Evolutionary conservation across 1,140 invertebrate genomes (phyloP), one percentile per base, ranked within the genome.

Genomic region (Piezodorus guildinii): DNA sequence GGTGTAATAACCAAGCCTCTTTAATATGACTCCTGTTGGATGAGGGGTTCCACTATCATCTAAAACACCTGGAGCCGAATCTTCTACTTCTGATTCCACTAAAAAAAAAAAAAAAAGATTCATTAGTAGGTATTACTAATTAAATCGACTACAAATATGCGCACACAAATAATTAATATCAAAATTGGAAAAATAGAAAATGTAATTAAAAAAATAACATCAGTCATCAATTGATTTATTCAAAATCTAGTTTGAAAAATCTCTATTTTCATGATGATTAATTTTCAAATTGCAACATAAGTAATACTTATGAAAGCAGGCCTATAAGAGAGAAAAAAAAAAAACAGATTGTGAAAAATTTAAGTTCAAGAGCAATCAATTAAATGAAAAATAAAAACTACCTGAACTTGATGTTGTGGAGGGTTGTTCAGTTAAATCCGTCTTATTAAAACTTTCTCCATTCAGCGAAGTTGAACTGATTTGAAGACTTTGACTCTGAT

Each of bases 1-100:
- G 0, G 88, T 94, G 74, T 91, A 96, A 74, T 96, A 96, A 12
- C 87, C 91, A 2, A 81, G 78, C 5, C 90, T 78, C n/a, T 75
- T 78, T 1, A 86, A 69, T 16, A 79, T 80, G 4, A 86, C 80
- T 8, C 85, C 82, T 0, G 83, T 79, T 0, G 78, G 77, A 70
- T 85, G 83, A 3, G 74, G 74, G 44, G 70, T 67, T 70, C 73
- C 72, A 66, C 74, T 60, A 74, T 78, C 34, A 43, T 65, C 63
- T 9, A 61, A 9, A 30, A 60, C 63, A 21, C 44, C 46, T 17
- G 58, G 51, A 15, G 46, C 17, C 16, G 54, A 39, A 45, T 65
- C 56, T 60, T 66, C 65, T 5, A 58, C 14, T 39, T 66, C 61
- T 4, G 61, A 66, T 17, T 62, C 65, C 8, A 34, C 25, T 39